Base-by-base conservation (phyloP, 2,888 invertebrate genomes). In the Synergus laeviventris region DNA sequence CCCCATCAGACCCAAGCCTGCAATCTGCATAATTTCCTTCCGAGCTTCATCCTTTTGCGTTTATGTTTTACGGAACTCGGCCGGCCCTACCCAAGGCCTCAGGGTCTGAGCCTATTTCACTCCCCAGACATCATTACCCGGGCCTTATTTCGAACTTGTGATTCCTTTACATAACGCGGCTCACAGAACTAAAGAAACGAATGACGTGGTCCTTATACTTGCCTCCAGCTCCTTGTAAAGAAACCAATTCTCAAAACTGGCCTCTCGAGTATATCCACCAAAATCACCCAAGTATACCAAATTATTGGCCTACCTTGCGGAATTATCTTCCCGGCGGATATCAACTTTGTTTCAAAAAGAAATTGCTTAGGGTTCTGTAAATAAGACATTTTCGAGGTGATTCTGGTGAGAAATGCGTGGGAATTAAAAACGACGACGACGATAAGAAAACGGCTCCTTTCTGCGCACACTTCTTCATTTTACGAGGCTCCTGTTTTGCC, bases 11-110 rank as follows among this genome's bases (percentile, higher is more conserved):
- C 85, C 84, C 86, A 87, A 87, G 88, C 86, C 90, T 88, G 87
- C 89, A 90, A 90, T 90, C 89, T 90, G 88, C 90, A 90, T 90
- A 90, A 90, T 90, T 89, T 84, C 84, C 86, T 85, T 85, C 82
- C 87, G 86, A 87, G 86, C 86, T 87, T 88, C 85, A 84, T 89
- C 85, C 84, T 80, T 80, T 83, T 81, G 83, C 86, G 78, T 80
- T 81, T 82, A 77, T 79, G 76, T 79, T 81, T 81, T 79, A 73
- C 81, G 83, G 83, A 84, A 84, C 83, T 79, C 62, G 81, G 78
- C 73, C 76, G 76, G 80, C 79, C 78, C 81, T 82, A 81, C 79
- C 81, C 78, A 76, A 76, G 80, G 81, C 82, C 82, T 64, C 79
- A 81, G 78, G 83, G 80, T 62, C 61, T 74, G 73, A 74, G 73